A percentile compares a stretch with the other conserved stretches of the same genome.
Conservation (phyloP, 2,113 vertebrate genomes). For the Bucco capensis region DNA sequence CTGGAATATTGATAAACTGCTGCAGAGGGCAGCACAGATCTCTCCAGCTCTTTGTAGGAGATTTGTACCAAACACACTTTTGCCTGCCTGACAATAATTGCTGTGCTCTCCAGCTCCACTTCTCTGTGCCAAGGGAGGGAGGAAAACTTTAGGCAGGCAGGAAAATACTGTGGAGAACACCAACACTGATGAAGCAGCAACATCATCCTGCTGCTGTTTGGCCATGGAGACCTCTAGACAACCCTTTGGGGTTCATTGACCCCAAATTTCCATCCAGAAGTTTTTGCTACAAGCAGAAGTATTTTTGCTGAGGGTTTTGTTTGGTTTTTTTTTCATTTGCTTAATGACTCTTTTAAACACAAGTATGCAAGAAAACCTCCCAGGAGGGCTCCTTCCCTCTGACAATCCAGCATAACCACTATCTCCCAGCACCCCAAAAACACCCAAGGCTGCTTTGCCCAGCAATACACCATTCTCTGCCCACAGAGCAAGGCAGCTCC, state of each 20-base stretch:
- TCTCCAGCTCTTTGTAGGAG: background rate
- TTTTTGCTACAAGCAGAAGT: background rate
- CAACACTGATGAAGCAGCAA: background rate
- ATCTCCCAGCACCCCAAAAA: background rate
- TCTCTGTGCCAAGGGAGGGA: fast-evolving
- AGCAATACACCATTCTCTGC: no score
- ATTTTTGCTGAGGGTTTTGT: background rate
- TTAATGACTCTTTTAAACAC: background rate
- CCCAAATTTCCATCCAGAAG: background rate
- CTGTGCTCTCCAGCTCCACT: background rate
- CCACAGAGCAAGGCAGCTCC: fast-evolving
- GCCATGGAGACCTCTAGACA: fast-evolving
- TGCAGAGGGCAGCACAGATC: constrained; percentile 52
- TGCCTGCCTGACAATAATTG: background rate
- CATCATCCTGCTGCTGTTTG: background rate
- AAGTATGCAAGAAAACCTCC: background rate
- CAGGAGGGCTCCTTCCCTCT: fast-evolving
- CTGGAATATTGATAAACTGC: constrained; percentile 9
- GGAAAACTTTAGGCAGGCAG: background rate
- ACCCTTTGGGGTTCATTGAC: background rate
- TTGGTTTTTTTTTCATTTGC: background rate
- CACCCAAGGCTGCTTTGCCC: no score
- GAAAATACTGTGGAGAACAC: background rate
- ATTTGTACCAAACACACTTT: background rate
- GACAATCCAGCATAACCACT: fast-evolving